These are phyloP conservation scores for Zosterops pallidus DNA, from an alignment of 2,113 vertebrate genomes.

Conservation along the genomic window DNA sequence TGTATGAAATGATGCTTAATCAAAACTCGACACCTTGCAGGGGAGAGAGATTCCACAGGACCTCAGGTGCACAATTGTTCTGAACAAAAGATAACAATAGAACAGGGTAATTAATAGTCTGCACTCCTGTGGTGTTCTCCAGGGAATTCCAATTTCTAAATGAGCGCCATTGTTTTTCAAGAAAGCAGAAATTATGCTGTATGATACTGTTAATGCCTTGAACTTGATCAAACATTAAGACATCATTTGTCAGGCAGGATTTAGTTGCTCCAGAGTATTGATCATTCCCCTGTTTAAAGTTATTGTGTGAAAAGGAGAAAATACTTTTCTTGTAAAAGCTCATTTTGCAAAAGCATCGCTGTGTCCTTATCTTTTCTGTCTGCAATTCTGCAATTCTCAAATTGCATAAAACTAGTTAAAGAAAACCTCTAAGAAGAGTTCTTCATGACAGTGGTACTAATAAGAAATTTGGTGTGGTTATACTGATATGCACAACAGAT, in stretches of 20 bases:
- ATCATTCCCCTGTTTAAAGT: background rate
- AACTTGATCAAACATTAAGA: slow-evolving; percentile 51
- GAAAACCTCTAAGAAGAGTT: background rate
- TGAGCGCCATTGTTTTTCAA: slow-evolving; percentile 53
- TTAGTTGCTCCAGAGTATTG: slow-evolving; percentile 11
- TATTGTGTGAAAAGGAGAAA: background rate
- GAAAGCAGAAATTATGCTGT: slow-evolving; percentile 52
- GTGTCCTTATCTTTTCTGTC: background rate
- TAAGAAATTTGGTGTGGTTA: background rate
- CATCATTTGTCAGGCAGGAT: slow-evolving; percentile 40
- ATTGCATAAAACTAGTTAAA: background rate
- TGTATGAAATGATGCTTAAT: slow-evolving; percentile 78
- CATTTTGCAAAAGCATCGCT: background rate
- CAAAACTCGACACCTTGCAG: slow-evolving; percentile 68
- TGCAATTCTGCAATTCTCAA: background rate
- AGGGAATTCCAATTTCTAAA: slow-evolving; percentile 64
- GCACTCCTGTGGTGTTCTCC: slow-evolving; percentile 42
- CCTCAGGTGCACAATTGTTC: slow-evolving; percentile 72
- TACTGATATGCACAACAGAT: slow-evolving; percentile 6
- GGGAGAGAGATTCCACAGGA: slow-evolving; percentile 63
- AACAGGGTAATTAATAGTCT: slow-evolving; percentile 75
- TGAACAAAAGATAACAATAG: slow-evolving; percentile 72
- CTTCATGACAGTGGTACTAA: background rate
- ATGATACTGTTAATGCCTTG: slow-evolving; percentile 5
- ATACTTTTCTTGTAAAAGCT: background rate